Base-by-base conservation (phyloP, 2,888 invertebrate genomes). In the Hylaea fasciaria region DNA sequence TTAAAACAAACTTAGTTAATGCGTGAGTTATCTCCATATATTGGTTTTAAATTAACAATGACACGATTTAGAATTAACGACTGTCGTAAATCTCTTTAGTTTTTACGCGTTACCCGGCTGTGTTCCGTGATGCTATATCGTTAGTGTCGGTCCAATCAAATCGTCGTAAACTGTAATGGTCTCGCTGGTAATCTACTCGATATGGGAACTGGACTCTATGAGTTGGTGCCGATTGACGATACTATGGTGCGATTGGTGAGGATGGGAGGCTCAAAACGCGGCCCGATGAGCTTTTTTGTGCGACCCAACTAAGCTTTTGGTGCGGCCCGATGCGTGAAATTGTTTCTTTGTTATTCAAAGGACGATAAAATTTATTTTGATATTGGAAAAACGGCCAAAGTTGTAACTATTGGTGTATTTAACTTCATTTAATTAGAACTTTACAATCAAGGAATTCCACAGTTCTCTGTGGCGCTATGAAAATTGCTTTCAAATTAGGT, bases 111-210 rank as follows among this genome's bases (percentile, higher is more conserved):
- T 70, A 62, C 69, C 64, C 64, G 76, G 74, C 65, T 71, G 71
- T 73, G 76, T 83, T 84, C 76, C 90, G 89, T 89, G 89, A 82
- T 83, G 80, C 80, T 77, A 76, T 85, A 82, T 86, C 83, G 87
- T 90, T 89, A 85, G 87, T 85, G 78, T 74, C 82, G 87, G 80
- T 77, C 85, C 85, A 89, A 90, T 91, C 89, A 86, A 86, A 91
- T 75, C 74, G 80, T 86, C 86, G 85, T 89, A 89, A 91, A 91
- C 76, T 76, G 80, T 89, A 86, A 90, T 89, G 80, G 86, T 80
- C 78, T 79, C 78, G 81, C 78, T 83, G 80, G 86, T 85, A 87
- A 87, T 87, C 83, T 77, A 78, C 80, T 77, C 84, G 89, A 88
- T 90, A 89, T 90, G 91, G 91, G 91, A 90, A 91, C 85, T 81